Conservation (phyloP, 1,140 invertebrate genomes). For the Penaeus indicus region DNA sequence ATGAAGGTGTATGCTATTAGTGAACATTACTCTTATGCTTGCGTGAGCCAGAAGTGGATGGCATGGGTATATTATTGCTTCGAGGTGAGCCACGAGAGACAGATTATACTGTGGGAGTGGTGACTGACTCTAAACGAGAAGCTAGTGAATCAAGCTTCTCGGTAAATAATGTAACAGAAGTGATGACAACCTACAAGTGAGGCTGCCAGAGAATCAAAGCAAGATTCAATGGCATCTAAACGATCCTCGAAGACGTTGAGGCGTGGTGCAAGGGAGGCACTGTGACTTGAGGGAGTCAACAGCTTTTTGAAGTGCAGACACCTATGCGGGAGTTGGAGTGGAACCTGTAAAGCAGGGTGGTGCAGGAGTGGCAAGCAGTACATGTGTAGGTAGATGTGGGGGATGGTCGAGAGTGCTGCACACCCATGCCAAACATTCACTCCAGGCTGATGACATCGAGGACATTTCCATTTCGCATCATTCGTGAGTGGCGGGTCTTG, state of each 20-base stretch:
- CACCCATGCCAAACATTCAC: constrained; percentile 35
- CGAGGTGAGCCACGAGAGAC: background rate
- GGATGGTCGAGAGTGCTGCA: background rate
- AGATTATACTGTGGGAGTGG: background rate
- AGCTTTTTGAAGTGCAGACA: background rate
- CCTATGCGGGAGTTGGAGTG: background rate
- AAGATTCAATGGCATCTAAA: background rate
- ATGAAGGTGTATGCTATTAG: background rate
- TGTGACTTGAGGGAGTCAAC: background rate
- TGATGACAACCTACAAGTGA: background rate
- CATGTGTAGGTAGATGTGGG: background rate
- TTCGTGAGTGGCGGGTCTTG: no score
- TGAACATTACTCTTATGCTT: background rate
- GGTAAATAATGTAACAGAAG: background rate
- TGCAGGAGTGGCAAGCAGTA: background rate
- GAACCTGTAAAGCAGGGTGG: background rate
- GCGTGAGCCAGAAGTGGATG: background rate
- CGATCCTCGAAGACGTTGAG: background rate
- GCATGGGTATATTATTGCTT: background rate
- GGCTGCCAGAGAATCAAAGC: no score
- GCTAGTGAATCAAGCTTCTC: constrained; percentile 19
- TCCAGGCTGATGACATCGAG: no score
- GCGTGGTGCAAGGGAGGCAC: background rate
- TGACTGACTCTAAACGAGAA: background rate
- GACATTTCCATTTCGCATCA: constrained; percentile 23